Conservation (phyloP, 2,113 vertebrate species). For the Lophochroa leadbeateri region DNA sequence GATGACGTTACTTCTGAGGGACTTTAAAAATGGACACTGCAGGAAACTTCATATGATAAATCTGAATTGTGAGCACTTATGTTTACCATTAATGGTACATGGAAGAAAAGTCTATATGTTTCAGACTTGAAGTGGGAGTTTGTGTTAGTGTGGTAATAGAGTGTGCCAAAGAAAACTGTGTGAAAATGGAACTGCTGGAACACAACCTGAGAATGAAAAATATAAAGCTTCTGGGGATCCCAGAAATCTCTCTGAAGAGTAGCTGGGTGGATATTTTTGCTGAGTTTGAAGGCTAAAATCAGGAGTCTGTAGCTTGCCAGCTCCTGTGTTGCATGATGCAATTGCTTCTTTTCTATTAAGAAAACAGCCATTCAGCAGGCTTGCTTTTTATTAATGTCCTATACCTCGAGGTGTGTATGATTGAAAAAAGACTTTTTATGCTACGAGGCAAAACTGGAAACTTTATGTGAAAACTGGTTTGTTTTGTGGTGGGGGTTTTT, state of each 20-base stretch:
- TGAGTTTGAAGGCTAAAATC: background rate
- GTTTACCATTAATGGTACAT: background rate
- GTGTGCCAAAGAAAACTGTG: constrained; percentile 52
- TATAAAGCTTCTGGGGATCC: constrained; percentile 21
- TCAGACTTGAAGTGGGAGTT: constrained; percentile 11
- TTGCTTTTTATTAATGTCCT: constrained; percentile 8
- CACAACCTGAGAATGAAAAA: constrained; percentile 24
- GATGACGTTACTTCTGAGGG: background rate
- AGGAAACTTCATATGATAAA: background rate
- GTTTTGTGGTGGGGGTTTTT: background rate
- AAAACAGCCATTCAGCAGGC: background rate
- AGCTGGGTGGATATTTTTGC: constrained; percentile 27
- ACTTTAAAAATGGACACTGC: background rate
- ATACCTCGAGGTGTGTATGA: background rate
- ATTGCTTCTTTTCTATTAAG: background rate
- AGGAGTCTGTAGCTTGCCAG: background rate
- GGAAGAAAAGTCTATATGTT: background rate
- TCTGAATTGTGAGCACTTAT: background rate
- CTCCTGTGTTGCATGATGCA: constrained; percentile 10
- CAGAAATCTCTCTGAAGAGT: constrained; percentile 34
- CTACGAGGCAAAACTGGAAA: background rate
- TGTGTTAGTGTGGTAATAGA: background rate
- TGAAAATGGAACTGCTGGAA: constrained; percentile 36
- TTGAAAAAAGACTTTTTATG: constrained; percentile 3
- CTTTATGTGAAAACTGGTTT: background rate